Conservation (phyloP, 2,888 invertebrate genomes). For the Philaethria dido region DNA sequence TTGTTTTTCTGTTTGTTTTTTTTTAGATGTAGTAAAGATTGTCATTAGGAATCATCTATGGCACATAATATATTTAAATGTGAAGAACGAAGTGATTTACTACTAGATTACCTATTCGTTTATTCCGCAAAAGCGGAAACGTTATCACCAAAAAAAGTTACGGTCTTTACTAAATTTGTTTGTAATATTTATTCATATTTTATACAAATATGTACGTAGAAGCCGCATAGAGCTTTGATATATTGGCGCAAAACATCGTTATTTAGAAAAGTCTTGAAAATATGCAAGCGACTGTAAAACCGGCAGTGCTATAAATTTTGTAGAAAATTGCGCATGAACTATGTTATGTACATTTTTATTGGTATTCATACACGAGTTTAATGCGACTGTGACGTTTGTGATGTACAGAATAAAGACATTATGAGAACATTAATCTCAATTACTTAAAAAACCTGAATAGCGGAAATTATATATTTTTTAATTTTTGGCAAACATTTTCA, state of each 20-base stretch:
- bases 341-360: conserved; percentile 35
- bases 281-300: conserved; percentile 46
- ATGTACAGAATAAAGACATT: conserved; percentile 1
- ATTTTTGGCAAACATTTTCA: no score
- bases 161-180: conserved; percentile 32
- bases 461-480: not conserved
- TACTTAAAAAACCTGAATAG: not conserved
- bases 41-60: no score
- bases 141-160: not conserved
- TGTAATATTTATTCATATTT: conserved; percentile 50
- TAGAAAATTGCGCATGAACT: conserved; percentile 37
- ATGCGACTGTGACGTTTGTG: conserved; percentile 19
- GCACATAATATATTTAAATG: no score
- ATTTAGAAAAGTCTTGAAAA: conserved; percentile 47
- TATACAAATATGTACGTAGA: conserved; percentile 37
- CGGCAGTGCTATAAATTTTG: conserved; percentile 35
- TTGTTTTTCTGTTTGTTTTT: no score
- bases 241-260: conserved; percentile 47
- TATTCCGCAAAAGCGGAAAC: not conserved
- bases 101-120: no score
- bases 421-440: not conserved
- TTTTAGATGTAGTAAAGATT: no score
- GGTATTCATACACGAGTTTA: conserved; percentile 21
- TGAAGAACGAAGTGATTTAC: no score
- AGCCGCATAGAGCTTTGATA: conserved; percentile 47